Conservation (phyloP, 1,140 invertebrate species). For the Drosophila equinoxialis region DNA sequence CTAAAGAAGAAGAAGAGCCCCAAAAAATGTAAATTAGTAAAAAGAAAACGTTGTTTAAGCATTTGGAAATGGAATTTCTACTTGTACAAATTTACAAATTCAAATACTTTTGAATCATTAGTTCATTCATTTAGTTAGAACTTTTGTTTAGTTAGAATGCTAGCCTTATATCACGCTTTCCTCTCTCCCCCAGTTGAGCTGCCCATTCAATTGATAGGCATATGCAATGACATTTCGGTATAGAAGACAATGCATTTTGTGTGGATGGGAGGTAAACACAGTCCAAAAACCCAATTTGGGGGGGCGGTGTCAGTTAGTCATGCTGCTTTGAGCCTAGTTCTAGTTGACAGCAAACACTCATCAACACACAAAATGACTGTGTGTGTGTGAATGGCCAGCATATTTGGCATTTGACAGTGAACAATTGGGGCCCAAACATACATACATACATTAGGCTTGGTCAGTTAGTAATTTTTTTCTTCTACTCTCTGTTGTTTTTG, state of each 20-base stretch:
- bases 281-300: too few species aligned
- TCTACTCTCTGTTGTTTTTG: neutral
- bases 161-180: too few species aligned
- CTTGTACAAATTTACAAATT: too few species aligned
- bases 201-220: constrained; percentile 1
- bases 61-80: too few species aligned
- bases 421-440: neutral
- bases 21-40: too few species aligned
- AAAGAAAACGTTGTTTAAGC: too few species aligned
- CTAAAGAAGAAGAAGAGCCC: too few species aligned
- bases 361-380: neutral
- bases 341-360: constrained; percentile 18
- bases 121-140: too few species aligned
- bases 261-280: neutral
- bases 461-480: neutral
- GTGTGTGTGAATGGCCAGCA: neutral
- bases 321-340: neutral
- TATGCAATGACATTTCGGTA: neutral
- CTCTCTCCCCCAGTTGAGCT: too few species aligned
- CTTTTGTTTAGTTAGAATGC: too few species aligned
- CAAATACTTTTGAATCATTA: too few species aligned
- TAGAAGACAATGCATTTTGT: neutral
- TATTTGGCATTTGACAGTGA: neutral
- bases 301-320: neutral
- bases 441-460: constrained; percentile 4